phyloP scores from a whole-genome alignment of 2,797 vertebrate species.

The Sciurus vulgaris region DNA sequence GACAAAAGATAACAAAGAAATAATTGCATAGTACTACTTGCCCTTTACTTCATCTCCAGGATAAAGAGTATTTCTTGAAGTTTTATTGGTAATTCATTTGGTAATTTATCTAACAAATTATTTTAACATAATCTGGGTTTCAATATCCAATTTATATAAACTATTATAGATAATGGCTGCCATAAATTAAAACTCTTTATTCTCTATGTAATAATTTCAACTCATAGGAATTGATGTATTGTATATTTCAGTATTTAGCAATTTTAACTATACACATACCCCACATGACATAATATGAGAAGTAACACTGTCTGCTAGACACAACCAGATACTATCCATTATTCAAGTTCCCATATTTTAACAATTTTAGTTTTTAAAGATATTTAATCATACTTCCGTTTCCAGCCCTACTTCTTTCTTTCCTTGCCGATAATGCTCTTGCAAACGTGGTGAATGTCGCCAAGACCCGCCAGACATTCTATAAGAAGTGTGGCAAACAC shows the following conservation, averaged over 20 bases:
- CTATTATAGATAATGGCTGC: background rate
- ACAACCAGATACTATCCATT: background rate
- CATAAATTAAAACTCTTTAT: background rate
- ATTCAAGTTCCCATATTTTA: background rate
- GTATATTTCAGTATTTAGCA: constrained; percentile 44
- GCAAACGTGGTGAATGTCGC: too few relatives aligned
- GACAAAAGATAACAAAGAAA: background rate
- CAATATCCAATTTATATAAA: constrained; percentile 44
- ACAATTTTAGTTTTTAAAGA: constrained; percentile 1
- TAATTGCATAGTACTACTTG: background rate
- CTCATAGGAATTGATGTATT: background rate
- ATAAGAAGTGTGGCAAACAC: too few relatives aligned
- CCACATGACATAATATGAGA: background rate
- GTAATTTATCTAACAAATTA: constrained; percentile 25
- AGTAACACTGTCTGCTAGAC: background rate
- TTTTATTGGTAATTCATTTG: background rate
- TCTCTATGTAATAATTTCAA: background rate
- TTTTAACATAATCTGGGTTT: constrained; percentile 24
- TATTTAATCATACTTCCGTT: background rate
- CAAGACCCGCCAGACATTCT: too few relatives aligned
- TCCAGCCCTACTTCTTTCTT: too few relatives aligned
- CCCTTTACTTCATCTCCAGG: background rate
- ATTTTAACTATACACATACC: background rate
- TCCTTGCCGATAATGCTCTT: too few relatives aligned
- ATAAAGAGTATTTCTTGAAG: background rate